Base-by-base conservation (phyloP, 2,888 invertebrate genomes). In the Acanthosoma haemorrhoidale region DNA sequence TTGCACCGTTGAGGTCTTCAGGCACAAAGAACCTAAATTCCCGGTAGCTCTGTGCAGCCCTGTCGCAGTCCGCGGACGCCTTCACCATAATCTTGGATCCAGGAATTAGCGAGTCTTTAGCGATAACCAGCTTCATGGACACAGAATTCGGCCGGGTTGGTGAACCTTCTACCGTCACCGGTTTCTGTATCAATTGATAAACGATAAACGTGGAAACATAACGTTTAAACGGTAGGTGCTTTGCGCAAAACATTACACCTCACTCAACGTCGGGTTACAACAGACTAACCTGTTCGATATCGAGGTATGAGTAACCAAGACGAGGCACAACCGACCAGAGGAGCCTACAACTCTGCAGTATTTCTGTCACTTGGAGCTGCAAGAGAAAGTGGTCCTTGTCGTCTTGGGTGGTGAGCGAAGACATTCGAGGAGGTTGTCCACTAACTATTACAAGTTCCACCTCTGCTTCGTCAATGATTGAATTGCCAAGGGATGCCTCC, bases 401-500 rank as follows among this genome's bases (percentile, higher is more conserved):
- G 39, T 36, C 64, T 31, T 25, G 6, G 15, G 29, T 5, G 6
- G 25, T 51, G 25, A 51, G 51, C 0, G 4, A 16, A 25, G 51
- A 51, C 13, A 51, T 25, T 25, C 29, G 31, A 15, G 64, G 64
- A 39, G 64, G 64, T 16, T 64, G 39, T n/a, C 64, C 64, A 15
- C 29, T 16, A 16, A 64, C 39, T 31, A 64, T 41, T 3, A n/a
- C 15, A 29, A 64, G 29, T 29, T 25, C 64, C 11, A 64, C 39
- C 6, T 64, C 39, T 25, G 41, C 21, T 16, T 64, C 51, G 29
- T 51, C 51, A 6, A 51, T 13, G 2, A n/a, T 51, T 0, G 5
- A 6, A 2, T n/a, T 11, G 21, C 5, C 51, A 13, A n/a, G 29
- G 6, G 51, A 51, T 51, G 29, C 51, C n/a, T 51, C 51, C n/a